Evolutionary conservation across 2,797 vertebrate species (phyloP).

Genomic region (Acanthurus lineatus): DNA sequence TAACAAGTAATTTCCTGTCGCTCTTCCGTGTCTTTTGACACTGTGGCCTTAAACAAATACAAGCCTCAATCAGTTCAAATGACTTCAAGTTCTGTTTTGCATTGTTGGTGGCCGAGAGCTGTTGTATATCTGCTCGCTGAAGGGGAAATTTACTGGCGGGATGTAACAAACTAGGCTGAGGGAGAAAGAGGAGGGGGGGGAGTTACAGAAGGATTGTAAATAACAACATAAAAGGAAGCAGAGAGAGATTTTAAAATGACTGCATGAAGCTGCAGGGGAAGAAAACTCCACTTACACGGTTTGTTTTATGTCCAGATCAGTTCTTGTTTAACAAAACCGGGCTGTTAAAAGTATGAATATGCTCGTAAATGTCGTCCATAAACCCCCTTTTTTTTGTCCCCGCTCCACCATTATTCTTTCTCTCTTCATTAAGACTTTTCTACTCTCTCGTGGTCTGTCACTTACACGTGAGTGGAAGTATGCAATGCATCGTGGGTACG

Average conservation of each 20-base stretch:
- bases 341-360: conserved; percentile 51
- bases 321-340: conserved; percentile 38
- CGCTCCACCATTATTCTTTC: conserved; percentile 18
- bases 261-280: conserved; percentile 16
- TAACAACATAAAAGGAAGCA: conserved; percentile 44
- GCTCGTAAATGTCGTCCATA: conserved; percentile 53
- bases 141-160: conserved; percentile 47
- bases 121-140: conserved; percentile 28
- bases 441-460: conserved; percentile 51
- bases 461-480: conserved; percentile 71
- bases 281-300: conserved; percentile 12
- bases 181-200: not conserved
- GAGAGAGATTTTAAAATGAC: conserved; percentile 14
- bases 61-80: conserved; percentile 36
- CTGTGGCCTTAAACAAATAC: conserved; percentile 19
- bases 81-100: conserved; percentile 39
- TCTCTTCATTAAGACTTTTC: conserved; percentile 35
- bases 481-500: conserved; percentile 42
- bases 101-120: conserved; percentile 34
- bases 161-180: conserved; percentile 40
- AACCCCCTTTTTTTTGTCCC: conserved; percentile 31
- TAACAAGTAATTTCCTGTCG: conserved; percentile 51
- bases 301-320: conserved; percentile 26
- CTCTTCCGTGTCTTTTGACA: conserved; percentile 27
- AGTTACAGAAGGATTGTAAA: conserved; percentile 50